Evolutionary conservation across 1,140 invertebrate species (phyloP).

Genomic region (Drosophila persimilis): DNA sequence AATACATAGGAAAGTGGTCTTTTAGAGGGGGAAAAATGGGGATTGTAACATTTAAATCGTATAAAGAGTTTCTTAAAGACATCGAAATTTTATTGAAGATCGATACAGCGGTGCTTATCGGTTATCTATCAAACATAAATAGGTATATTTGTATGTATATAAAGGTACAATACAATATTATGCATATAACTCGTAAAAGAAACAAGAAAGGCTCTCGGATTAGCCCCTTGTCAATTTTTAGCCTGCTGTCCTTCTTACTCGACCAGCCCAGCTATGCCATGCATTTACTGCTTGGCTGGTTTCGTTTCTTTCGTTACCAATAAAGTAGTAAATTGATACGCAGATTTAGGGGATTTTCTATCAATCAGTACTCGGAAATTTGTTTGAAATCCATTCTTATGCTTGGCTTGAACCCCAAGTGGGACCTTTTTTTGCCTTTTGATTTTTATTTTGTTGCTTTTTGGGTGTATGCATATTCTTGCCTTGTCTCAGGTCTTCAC

Average conservation of each 20-base stretch:
- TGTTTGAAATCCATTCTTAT: conserved; percentile 44
- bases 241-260: no score
- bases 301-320: conserved; percentile 39
- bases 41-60: no score
- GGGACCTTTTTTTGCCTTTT: conserved; percentile 42
- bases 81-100: no score
- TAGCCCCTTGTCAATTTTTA: conserved; percentile 27
- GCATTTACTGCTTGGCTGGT: conserved; percentile 17
- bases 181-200: background rate
- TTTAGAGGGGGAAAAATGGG: no score
- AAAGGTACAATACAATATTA: background rate
- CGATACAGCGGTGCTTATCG: background rate
- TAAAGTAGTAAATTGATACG: conserved; percentile 66
- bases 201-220: conserved; percentile 16
- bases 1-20: no score
- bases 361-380: conserved; percentile 63
- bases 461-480: background rate
- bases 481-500: background rate
- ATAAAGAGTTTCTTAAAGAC: no score
- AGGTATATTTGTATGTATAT: conserved; percentile 3
- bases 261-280: background rate
- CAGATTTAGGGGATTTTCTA: conserved; percentile 53
- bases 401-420: conserved; percentile 25
- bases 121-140: background rate
- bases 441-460: conserved; percentile 34